Evolutionary conservation across 1,140 invertebrate species (phyloP), one percentile per base, ranked within the genome.

Genomic region (Hirudo medicinalis): DNA sequence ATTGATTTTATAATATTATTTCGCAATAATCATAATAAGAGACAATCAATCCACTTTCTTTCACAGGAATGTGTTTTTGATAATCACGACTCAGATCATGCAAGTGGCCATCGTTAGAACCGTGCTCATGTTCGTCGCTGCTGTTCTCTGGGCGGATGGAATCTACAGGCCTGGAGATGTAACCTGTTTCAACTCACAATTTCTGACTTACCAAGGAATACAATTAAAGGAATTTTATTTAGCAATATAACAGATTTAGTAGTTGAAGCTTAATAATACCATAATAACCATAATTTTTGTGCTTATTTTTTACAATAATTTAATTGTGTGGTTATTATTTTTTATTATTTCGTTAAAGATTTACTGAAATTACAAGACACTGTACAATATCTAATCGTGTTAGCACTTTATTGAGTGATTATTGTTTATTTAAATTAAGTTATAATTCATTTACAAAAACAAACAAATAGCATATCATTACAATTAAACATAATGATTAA

Each of bases 101-200:
- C 70, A 71, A 55, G 70, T 71, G 70, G 53, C 70, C 54, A 63
- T 71, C 43, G 70, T 71, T 13, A 40, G 70, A 22, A 53, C 70
- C 4, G 17, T 57, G 0, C 54, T 71, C 54, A 71, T 71, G 70
- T 71, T 71, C 22, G 27, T 71, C 19, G 70, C 70, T n/a, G 70
- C 70, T 2, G 70, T 71, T 29, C 70, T 71, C 32, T 71, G 70
- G 70, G 36, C 70, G 5, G 54, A 71, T 55, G 70, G 70, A 27
- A 53, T 54, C 22, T 71, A 71, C 40, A 49, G 29, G 1, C 70
- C 70, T 20, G 70, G 70, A 17, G 29, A 71, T 32, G 70, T 71
- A 71, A 40, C 9, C 20, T 69, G 15, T 13, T 27, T 40, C 20
- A 22, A 40, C 15, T 49, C 19, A 22, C 20, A n/a, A n/a, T 69